These are phyloP conservation scores for Falco columbarius DNA, from an alignment of 2,797 vertebrate genomes.

Conservation along the genomic window DNA sequence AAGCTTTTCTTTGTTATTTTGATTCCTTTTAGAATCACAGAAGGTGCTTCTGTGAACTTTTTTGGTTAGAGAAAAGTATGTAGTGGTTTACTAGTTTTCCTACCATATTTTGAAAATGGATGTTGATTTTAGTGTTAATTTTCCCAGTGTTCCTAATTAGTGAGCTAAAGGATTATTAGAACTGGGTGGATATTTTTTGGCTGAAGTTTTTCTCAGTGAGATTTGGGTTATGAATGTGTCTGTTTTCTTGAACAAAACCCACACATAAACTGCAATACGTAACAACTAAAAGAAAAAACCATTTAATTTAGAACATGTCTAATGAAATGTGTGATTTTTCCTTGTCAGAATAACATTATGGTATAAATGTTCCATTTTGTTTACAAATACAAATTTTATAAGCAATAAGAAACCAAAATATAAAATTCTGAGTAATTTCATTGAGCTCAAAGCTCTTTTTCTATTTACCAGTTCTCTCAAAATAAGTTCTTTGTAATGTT, in stretches of 20 bases:
- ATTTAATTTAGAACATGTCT: not conserved
- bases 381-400: not conserved
- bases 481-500: not conserved
- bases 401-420: not conserved
- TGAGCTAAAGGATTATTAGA: not conserved
- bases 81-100: not conserved
- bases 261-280: not conserved
- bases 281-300: not conserved
- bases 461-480: not conserved
- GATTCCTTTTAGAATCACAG: not conserved
- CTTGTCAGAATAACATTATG: not conserved
- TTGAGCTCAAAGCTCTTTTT: not conserved
- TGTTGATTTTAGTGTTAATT: not conserved
- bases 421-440: not conserved
- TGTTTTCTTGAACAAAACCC: fast-evolving
- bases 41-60: not conserved
- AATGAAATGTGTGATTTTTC: not conserved
- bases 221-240: not conserved
- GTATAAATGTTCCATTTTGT: not conserved
- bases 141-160: not conserved
- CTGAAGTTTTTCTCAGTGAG: not conserved
- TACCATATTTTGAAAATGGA: not conserved
- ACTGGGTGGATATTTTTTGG: not conserved
- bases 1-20: not conserved
- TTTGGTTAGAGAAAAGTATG: not conserved